Base-by-base conservation (phyloP, 2,113 vertebrate genomes). In the Vulpes vulpes region DNA sequence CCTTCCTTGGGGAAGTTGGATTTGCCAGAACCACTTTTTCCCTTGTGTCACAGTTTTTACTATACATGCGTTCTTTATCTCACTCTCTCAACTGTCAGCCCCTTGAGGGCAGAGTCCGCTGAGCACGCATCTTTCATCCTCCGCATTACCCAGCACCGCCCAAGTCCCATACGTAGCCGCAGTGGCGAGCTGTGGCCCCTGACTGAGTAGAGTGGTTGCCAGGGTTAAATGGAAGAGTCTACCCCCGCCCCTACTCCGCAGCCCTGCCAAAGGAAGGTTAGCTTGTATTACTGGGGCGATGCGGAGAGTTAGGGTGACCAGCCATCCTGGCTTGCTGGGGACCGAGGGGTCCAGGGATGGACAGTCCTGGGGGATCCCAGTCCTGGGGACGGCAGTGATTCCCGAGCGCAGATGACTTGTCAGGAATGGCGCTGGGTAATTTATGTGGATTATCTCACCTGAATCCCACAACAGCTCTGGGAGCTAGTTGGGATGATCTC, bases 101-200 rank as follows among this genome's bases (percentile, higher is more conserved):
- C 55, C 27, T 65, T 49, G 10, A 89, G 73, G 67, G 27, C 91
- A 91, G 76, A 91, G 43, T 15, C 69, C 69, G 27, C 20, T 49
- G 15, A 55, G 32, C 15, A 14, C 8, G n/a, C 9, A 2, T 71
- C 22, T 69, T 78, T 96, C 65, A 7, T 20, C 11, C 35, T n/a
- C 32, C 23, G 3, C 16, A 6, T 20, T 73, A 8, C n/a, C 78
- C 53, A 30, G 69, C 2, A n/a, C 43, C 32, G 16, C 60, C 64
- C 11, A 43, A 73, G 27, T 57, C 22, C 3, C 22, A 0, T 0
- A 15, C 0, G 2, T 6, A 8, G 49, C 8, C 27, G 11, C 25
- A 49, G 17, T 10, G 8, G 53, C 19, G 59, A 69, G 20, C 55
- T 16, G n/a, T 0, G 7, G 80, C 53, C 15, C n/a, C 81, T 57